Evolutionary conservation across 2,888 invertebrate species (phyloP), one percentile per base, ranked within the genome.

Genomic region (Fabriciana adippe): DNA sequence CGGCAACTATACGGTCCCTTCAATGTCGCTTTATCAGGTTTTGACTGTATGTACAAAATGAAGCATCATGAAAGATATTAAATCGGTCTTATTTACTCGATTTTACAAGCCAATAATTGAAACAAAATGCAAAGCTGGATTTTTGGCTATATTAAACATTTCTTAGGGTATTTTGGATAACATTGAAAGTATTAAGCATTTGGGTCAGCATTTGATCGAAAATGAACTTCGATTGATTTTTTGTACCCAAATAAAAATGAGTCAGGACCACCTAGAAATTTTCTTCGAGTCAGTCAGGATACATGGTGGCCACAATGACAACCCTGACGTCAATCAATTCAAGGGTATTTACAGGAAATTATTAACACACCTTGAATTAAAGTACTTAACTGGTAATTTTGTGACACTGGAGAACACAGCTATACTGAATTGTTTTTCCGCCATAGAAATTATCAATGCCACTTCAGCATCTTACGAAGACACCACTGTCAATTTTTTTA

Each of bases 301-400:
- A 54, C 68, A 76, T 66, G 73, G 73, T 13, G 73, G 76, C 3
- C 60, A 71, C 50, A 75, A 74, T 64, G 67, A 75, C 70, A 76
- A 74, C 50, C 73, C 75, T 4, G 73, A 70, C 59, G 70, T 64
- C 66, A 70, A 13, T 54, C 74, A 61, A 35, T 72, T 70, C 21
- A 72, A 73, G 64, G 70, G 69, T 14, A 60, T 53, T 45, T 71
- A 72, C 56, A 64, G 55, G 64, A 75, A 73, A 70, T 21, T 70
- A 16, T 41, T 74, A 45, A 59, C 60, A n/a, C 64, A 72, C 50
- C 48, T 74, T 55, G 73, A 73, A 55, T 21, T 74, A 16, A 54
- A 70, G n/a, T 41, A 15, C 48, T 51, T 8, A 18, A 64, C 64
- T 16, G 74, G 73, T 14, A 76, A 74, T 50, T 72, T 73, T 68